These are phyloP conservation scores for Drosophila longiperda DNA, from an alignment of 2,888 invertebrate genomes.

Conservation along the genomic window DNA sequence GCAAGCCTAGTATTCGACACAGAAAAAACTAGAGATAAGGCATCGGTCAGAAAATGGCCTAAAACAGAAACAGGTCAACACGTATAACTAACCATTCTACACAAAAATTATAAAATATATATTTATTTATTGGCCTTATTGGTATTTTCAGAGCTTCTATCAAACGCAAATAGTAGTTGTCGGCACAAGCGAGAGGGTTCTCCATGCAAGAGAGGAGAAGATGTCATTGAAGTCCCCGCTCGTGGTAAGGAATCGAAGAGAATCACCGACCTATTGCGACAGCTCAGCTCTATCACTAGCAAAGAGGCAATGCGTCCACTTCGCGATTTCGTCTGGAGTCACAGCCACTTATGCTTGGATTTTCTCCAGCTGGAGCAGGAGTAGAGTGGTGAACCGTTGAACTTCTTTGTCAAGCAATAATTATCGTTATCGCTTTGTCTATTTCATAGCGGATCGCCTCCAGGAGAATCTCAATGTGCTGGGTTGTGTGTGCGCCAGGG, in stretches of 20 bases:
- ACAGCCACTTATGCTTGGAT: constrained; percentile 31
- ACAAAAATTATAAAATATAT: too few species aligned
- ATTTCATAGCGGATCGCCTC: constrained; percentile 44
- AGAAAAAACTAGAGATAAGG: not conserved
- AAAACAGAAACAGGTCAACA: too few species aligned
- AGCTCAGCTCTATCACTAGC: constrained; percentile 21
- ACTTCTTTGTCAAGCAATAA: constrained; percentile 36
- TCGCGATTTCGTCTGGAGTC: constrained; percentile 34
- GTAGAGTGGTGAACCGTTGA: constrained; percentile 19
- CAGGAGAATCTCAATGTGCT: constrained; percentile 46
- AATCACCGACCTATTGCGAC: not conserved
- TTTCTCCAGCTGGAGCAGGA: constrained; percentile 35
- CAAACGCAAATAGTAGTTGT: not conserved
- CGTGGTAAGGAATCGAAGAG: not conserved
- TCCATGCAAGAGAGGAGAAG: not conserved
- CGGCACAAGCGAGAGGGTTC: not conserved
- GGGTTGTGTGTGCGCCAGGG: constrained; percentile 36
- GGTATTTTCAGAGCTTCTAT: not conserved
- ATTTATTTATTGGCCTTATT: not conserved
- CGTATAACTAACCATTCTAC: too few species aligned
- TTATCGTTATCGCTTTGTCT: constrained; percentile 28
- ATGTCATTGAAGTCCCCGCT: not conserved
- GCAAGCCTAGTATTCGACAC: not conserved
- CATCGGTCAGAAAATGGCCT: too few species aligned
- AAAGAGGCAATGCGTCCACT: constrained; percentile 13